phyloP scores from a whole-genome alignment of 2,113 vertebrate species.

The Ctenomys sociabilis region DNA sequence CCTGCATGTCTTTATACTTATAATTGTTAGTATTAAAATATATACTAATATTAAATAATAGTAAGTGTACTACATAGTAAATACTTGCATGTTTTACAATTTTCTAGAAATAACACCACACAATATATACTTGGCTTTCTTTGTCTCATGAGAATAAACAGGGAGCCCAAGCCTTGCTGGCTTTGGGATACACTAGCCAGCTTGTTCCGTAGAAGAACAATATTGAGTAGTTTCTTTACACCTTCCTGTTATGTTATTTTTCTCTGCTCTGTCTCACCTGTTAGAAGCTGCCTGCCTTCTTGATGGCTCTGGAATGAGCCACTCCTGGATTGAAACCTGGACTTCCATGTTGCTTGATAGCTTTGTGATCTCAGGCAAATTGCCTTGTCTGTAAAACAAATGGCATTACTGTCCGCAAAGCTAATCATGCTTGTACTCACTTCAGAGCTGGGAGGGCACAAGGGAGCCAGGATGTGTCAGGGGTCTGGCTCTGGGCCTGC shows the following conservation, averaged over 20 bases:
- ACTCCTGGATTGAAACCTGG: not conserved
- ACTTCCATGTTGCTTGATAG: not conserved
- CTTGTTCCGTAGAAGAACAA: not conserved
- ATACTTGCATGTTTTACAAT: slow-evolving; percentile 11
- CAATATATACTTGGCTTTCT: not conserved
- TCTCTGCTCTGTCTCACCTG: not conserved
- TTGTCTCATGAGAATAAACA: not conserved
- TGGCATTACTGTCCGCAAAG: not conserved
- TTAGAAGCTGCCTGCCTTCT: not conserved
- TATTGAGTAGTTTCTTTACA: not conserved
- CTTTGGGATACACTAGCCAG: not conserved
- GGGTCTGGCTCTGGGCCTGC: not conserved
- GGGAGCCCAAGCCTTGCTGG: not conserved
- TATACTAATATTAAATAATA: not conserved
- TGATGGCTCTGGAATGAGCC: not conserved
- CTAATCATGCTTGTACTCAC: not conserved
- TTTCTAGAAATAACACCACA: not conserved
- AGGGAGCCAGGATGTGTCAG: not conserved
- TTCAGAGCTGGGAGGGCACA: not conserved
- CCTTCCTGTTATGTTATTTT: not conserved
- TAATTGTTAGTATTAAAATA: not conserved
- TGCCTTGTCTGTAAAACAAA: not conserved
- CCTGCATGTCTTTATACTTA: not conserved
- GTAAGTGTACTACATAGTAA: not conserved
- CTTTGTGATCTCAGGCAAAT: slow-evolving; percentile 17